These are phyloP conservation scores for Drosophila lacertosa DNA, from an alignment of 1,140 invertebrate genomes.

Conservation along the genomic window DNA sequence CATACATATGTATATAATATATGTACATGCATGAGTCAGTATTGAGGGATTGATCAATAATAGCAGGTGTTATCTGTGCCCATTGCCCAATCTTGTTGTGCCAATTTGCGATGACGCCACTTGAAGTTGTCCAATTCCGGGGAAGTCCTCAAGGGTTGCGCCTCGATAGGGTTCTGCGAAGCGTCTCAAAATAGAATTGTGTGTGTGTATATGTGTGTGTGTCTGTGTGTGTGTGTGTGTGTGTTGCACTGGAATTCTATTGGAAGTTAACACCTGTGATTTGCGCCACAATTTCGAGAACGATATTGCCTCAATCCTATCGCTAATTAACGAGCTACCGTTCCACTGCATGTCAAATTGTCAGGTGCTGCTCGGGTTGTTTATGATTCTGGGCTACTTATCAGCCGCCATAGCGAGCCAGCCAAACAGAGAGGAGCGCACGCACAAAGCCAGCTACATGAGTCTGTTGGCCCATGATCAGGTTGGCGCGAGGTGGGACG, in stretches of 20 bases:
- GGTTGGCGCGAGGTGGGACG: constrained; percentile 31
- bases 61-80: constrained; percentile 22
- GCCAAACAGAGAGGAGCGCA: not conserved
- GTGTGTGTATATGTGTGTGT: not conserved
- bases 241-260: not conserved
- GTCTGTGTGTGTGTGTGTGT: not conserved
- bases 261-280: not conserved
- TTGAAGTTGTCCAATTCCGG: constrained; percentile 52
- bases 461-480: constrained; percentile 34
- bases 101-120: constrained; percentile 15
- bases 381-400: constrained; percentile 29
- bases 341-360: constrained; percentile 35
- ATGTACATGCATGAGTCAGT: constrained; percentile 41
- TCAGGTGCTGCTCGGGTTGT: constrained; percentile 36
- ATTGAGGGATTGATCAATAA: constrained; percentile 28
- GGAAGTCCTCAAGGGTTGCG: constrained; percentile 47
- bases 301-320: constrained; percentile 18
- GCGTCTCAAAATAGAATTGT: constrained; percentile 8
- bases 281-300: not conserved
- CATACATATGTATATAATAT: not conserved
- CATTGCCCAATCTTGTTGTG: constrained; percentile 37
- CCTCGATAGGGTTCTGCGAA: constrained; percentile 61
- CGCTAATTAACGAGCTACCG: constrained; percentile 26
- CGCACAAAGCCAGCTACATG: constrained; percentile 6
- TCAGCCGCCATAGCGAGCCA: constrained; percentile 10